A percentile compares a stretch with the other conserved stretches of the same genome.
Conservation (phyloP, 1,140 invertebrate genomes). For the Bombus polaris region DNA sequence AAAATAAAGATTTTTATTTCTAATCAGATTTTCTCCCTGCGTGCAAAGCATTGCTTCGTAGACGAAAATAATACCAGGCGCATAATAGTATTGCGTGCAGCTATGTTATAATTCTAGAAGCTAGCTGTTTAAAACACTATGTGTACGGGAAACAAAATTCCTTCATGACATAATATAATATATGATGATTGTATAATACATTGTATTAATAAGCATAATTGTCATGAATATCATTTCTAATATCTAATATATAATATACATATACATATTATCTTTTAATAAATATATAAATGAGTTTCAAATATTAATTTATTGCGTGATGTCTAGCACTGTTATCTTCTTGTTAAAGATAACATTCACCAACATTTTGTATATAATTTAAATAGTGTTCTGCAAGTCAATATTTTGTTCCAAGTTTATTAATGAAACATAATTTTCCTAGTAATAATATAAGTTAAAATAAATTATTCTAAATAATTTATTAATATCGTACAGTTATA, state of each 20-base stretch:
- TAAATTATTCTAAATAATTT: background rate
- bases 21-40: background rate
- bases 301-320: background rate
- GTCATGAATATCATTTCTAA: too few relatives aligned
- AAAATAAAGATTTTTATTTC: background rate
- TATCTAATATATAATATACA: background rate
- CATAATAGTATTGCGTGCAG: slow-evolving; percentile 3
- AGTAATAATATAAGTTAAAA: background rate
- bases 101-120: slow-evolving; percentile 11
- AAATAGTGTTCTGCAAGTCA: too few relatives aligned
- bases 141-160: background rate
- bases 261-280: too few relatives aligned
- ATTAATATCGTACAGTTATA: background rate
- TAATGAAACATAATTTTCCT: background rate
- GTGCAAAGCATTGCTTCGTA: slow-evolving; percentile 8
- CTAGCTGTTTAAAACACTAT: background rate
- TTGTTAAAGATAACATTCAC: background rate
- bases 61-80: slow-evolving; percentile 15
- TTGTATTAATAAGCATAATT: too few relatives aligned
- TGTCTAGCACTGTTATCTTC: background rate
- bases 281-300: background rate
- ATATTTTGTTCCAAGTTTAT: background rate
- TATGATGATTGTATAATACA: too few relatives aligned
- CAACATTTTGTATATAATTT: background rate
- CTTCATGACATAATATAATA: background rate